A percentile compares a stretch with the other conserved stretches of the same genome.
Conservation (phyloP, 2,113 vertebrate genomes). For the Oreochromis aureus region DNA sequence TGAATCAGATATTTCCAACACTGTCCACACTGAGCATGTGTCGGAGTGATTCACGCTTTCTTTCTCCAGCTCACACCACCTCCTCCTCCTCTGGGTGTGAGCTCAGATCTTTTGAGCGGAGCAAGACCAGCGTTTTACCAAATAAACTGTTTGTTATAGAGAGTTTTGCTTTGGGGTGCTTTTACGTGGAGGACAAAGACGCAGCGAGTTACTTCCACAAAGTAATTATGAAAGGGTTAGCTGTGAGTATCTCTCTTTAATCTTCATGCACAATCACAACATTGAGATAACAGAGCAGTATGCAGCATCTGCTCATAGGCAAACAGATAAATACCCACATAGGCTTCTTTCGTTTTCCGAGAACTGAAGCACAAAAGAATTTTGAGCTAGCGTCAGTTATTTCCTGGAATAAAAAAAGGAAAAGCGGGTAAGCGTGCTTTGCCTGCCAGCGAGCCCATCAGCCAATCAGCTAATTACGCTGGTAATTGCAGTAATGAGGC, state of each 20-base stretch:
- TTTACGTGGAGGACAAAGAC: neutral
- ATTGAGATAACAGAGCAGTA: neutral
- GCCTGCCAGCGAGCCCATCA: conserved; percentile 16
- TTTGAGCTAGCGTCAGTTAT: neutral
- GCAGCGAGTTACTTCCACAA: neutral
- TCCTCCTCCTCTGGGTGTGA: neutral
- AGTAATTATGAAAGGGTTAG: neutral
- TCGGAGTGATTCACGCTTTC: neutral
- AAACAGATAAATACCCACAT: neutral
- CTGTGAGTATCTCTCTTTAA: neutral
- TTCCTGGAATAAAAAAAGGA: neutral
- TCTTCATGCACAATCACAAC: neutral
- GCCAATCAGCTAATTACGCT: conserved; percentile 41
- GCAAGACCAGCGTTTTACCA: neutral
- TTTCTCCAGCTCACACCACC: neutral
- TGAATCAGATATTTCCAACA: neutral
- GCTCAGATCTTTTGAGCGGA: neutral
- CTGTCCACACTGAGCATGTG: neutral
- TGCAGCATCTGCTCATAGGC: neutral
- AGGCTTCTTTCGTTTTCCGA: neutral
- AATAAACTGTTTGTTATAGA: neutral
- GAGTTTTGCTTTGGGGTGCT: neutral
- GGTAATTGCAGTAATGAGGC: conserved; percentile 38
- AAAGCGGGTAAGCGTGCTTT: neutral
- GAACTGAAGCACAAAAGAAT: neutral